Percentiles rank a stretch among this genome's conserved stretches.
These are phyloP conservation scores for Psephotus haematonotus DNA, from an alignment of 2,113 vertebrate genomes.

Conservation along the genomic window DNA sequence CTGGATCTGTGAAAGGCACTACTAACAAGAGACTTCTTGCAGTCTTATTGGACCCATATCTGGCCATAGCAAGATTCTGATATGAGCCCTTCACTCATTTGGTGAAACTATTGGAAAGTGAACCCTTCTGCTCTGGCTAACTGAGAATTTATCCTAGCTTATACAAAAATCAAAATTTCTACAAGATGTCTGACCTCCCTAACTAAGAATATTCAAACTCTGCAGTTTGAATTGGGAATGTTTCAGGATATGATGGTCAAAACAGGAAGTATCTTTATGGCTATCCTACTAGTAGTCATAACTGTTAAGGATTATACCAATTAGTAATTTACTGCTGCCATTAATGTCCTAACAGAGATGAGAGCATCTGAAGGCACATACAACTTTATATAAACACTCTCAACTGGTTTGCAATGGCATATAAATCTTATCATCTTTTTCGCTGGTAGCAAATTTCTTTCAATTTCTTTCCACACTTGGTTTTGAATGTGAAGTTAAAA, in stretches of 20 bases:
- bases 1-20: accelerated
- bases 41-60: background rate
- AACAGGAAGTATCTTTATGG: background rate
- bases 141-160: background rate
- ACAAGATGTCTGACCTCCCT: background rate
- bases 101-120: background rate
- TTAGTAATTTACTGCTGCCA: background rate
- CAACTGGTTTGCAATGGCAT: background rate
- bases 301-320: background rate
- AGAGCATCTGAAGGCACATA: background rate
- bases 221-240: background rate
- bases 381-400: background rate
- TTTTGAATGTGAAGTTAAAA: background rate
- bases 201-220: background rate
- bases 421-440: background rate
- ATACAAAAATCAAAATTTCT: background rate
- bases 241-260: background rate
- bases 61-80: background rate
- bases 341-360: background rate
- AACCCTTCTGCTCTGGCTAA: background rate
- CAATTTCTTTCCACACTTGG: background rate
- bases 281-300: background rate
- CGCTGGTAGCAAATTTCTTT: background rate
- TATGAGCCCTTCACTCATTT: background rate
- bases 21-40: background rate